These are phyloP conservation scores for Ophion obscuratus DNA, from an alignment of 2,888 invertebrate genomes.

Conservation along the genomic window DNA sequence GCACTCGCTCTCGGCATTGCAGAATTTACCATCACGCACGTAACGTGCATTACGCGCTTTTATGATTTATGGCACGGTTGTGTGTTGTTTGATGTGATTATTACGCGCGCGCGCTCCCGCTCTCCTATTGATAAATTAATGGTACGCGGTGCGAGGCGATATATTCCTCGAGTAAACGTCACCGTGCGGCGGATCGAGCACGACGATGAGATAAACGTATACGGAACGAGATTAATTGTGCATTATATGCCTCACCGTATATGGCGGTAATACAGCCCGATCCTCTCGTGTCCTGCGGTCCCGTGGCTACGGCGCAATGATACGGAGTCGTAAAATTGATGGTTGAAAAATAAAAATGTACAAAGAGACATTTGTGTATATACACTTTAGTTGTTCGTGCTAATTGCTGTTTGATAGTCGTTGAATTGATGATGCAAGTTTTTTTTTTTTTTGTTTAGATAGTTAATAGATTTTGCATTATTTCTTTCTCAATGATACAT, in stretches of 20 bases:
- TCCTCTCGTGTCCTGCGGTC: background rate
- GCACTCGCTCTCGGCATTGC: background rate
- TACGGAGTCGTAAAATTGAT: background rate
- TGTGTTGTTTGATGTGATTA: constrained; percentile 77
- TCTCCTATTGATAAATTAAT: constrained; percentile 79
- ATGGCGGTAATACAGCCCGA: background rate
- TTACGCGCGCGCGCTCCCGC: constrained; percentile 72
- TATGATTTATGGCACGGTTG: constrained; percentile 80
- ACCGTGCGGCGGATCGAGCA: constrained; percentile 47
- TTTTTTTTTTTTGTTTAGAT: background rate
- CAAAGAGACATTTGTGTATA: background rate
- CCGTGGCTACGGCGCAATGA: background rate
- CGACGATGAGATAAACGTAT: constrained; percentile 43
- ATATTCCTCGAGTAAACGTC: constrained; percentile 33
- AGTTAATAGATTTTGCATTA: background rate
- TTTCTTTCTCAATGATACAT: background rate
- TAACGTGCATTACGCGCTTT: constrained; percentile 63
- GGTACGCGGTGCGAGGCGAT: constrained; percentile 62
- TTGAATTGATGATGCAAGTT: no score
- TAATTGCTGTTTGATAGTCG: no score
- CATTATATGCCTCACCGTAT: background rate
- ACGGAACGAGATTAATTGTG: constrained; percentile 18
- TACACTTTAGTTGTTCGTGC: no score
- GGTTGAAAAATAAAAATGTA: background rate
- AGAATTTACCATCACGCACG: constrained; percentile 58